Percentiles rank a stretch among this genome's conserved stretches.
Conservation (phyloP, 2,113 vertebrate genomes). For the Engraulis encrasicolus region DNA sequence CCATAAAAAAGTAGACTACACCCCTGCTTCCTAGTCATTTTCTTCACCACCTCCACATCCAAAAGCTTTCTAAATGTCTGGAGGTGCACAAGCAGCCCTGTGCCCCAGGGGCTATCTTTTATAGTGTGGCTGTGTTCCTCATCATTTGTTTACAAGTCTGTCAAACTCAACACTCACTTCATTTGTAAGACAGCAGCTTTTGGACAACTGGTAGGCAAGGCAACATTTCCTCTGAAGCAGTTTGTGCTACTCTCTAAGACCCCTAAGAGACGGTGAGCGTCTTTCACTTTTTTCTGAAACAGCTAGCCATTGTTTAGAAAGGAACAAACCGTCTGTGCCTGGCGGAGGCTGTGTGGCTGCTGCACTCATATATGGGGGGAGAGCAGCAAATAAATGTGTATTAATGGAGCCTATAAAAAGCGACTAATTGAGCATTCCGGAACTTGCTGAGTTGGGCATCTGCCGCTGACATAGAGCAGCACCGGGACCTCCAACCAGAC, state of each 20-base stretch:
- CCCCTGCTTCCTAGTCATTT: conserved; percentile 11
- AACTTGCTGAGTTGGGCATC: conserved; percentile 94
- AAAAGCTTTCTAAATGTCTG: conserved; percentile 17
- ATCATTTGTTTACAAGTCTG: conserved; percentile 50
- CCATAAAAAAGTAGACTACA: too few relatives aligned
- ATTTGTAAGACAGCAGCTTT: conserved; percentile 37
- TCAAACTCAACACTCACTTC: conserved; percentile 39
- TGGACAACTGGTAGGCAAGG: conserved; percentile 25
- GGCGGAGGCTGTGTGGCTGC: conserved; percentile 60
- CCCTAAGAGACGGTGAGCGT: neutral
- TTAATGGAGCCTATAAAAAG: conserved; percentile 86
- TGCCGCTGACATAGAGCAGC: conserved; percentile 96
- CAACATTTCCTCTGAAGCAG: conserved; percentile 37
- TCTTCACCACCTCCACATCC: neutral
- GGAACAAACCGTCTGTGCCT: conserved; percentile 34
- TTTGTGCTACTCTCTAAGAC: neutral
- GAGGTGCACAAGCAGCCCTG: neutral
- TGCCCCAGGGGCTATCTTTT: conserved; percentile 35
- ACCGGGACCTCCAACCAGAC: conserved; percentile 94
- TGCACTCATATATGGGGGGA: conserved; percentile 56
- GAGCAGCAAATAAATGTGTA: conserved; percentile 77
- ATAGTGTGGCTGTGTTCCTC: conserved; percentile 40
- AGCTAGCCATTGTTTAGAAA: neutral
- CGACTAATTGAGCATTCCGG: conserved; percentile 95
- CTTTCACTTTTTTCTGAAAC: neutral